Percentiles rank a stretch among this genome's conserved stretches.
Conservation (phyloP, 2,113 vertebrate genomes). For the Neotragus moschatus region DNA sequence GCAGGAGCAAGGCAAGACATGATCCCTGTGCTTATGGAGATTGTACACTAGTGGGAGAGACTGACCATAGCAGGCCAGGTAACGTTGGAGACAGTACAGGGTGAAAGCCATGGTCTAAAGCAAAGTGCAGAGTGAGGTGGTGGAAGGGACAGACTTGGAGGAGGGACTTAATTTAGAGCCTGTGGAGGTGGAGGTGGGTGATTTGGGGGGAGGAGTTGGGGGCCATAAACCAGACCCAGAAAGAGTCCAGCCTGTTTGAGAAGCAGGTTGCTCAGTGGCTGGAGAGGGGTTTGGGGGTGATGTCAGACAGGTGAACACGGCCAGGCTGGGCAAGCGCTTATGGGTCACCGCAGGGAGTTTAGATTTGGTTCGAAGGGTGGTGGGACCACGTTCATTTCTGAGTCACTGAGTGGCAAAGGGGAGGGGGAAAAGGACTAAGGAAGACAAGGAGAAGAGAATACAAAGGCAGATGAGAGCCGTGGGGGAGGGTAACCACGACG, state of each 20-base stretch:
- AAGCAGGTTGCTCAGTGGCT: not conserved
- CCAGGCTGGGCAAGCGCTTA: not conserved
- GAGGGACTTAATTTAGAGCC: not conserved
- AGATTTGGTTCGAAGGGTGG: not conserved
- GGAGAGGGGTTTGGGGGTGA: not conserved
- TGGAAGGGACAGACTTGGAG: not conserved
- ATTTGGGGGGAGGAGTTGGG: not conserved
- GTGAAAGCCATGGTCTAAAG: not conserved
- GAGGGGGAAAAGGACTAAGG: fast-evolving
- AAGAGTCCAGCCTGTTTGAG: not conserved
- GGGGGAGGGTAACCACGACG: fast-evolving
- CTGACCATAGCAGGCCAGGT: not conserved
- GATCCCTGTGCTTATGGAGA: not conserved
- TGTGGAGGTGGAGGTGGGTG: too few species aligned
- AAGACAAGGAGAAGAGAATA: not conserved
- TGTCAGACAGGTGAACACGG: not conserved
- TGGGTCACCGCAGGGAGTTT: not conserved
- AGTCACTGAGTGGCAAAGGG: not conserved
- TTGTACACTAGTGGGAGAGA: not conserved
- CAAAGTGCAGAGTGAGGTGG: not conserved
- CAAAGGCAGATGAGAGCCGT: fast-evolving
- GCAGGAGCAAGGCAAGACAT: not conserved
- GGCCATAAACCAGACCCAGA: not conserved
- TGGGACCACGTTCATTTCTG: not conserved
- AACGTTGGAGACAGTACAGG: fast-evolving